Conservation (phyloP, 1,140 invertebrate species). For the Vollenhovia emeryi region DNA sequence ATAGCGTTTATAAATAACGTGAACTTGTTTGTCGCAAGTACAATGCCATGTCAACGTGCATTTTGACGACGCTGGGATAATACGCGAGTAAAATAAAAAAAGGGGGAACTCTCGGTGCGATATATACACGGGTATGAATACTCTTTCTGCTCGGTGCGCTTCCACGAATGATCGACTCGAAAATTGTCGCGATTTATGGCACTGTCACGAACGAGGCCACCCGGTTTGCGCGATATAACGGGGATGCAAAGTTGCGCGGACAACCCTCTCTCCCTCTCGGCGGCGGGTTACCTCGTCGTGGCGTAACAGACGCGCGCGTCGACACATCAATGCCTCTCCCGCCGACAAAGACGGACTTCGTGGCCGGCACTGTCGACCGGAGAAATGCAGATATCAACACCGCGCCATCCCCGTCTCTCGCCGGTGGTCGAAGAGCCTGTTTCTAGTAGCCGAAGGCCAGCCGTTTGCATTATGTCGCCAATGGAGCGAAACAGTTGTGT, state of each 20-base stretch:
- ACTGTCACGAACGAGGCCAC: constrained; percentile 45
- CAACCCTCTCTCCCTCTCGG: constrained; percentile 41
- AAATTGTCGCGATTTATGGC: constrained; percentile 54
- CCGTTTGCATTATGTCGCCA: constrained; percentile 26
- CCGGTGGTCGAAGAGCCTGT: constrained; percentile 18
- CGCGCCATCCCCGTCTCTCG: constrained; percentile 25
- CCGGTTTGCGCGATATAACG: constrained; percentile 40
- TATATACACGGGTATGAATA: neutral
- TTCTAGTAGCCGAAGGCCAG: constrained; percentile 53
- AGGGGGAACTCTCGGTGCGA: neutral
- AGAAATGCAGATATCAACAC: constrained; percentile 56
- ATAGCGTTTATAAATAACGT: neutral
- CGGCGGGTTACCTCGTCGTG: constrained; percentile 28
- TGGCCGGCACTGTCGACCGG: constrained; percentile 46
- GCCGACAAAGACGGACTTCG: constrained; percentile 59
- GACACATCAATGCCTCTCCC: constrained; percentile 51
- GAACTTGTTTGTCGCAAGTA: neutral
- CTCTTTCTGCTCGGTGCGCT: neutral
- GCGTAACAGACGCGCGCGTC: constrained; percentile 42
- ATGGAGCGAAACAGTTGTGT: neutral
- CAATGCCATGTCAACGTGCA: neutral
- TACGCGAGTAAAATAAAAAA: neutral
- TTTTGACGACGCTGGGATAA: neutral
- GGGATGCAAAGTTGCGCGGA: constrained; percentile 49
- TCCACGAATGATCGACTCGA: constrained; percentile 36